A percentile compares a stretch with the other conserved stretches of the same genome.
These are phyloP conservation scores for Pocillopora meandrina DNA, from an alignment of 92 coral and sea anemone species.

Conservation along the genomic window DNA sequence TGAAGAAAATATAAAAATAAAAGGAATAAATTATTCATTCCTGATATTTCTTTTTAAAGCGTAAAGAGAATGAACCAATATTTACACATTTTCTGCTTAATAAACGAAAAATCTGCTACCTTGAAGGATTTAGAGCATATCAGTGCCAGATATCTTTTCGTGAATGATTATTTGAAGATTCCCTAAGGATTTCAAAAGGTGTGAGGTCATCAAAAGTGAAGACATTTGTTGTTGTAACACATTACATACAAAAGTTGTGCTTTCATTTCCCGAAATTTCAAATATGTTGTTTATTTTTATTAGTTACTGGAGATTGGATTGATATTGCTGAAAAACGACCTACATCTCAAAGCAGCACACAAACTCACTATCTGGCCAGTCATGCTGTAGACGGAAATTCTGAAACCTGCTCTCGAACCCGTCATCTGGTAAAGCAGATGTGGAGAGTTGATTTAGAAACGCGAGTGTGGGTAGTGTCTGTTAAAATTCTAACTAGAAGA, in stretches of 20 bases:
- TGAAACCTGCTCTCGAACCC: slow-evolving; percentile 29
- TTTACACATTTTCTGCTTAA: too few species aligned
- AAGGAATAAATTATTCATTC: too few species aligned
- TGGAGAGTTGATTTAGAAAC: slow-evolving; percentile 60
- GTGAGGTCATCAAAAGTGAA: background rate
- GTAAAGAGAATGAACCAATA: too few species aligned
- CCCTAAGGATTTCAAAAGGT: background rate
- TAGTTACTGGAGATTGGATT: background rate
- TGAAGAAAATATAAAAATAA: too few species aligned
- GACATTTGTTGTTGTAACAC: too few species aligned
- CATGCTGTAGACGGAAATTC: slow-evolving; percentile 39
- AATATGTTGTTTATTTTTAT: background rate
- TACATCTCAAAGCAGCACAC: background rate
- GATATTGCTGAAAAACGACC: slow-evolving; percentile 6
- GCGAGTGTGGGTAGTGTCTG: slow-evolving; percentile 18
- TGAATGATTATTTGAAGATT: too few species aligned
- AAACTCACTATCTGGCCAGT: background rate
- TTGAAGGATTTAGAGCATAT: too few species aligned
- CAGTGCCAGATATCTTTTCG: too few species aligned
- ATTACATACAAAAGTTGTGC: background rate
- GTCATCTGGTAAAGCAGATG: slow-evolving; percentile 19
- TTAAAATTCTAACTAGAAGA: background rate
- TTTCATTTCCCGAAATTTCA: background rate
- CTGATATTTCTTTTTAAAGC: too few species aligned
- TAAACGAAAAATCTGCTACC: too few species aligned